Base-by-base conservation (phyloP, 2,113 vertebrate genomes). In the Paradoxurus hermaphroditus region DNA sequence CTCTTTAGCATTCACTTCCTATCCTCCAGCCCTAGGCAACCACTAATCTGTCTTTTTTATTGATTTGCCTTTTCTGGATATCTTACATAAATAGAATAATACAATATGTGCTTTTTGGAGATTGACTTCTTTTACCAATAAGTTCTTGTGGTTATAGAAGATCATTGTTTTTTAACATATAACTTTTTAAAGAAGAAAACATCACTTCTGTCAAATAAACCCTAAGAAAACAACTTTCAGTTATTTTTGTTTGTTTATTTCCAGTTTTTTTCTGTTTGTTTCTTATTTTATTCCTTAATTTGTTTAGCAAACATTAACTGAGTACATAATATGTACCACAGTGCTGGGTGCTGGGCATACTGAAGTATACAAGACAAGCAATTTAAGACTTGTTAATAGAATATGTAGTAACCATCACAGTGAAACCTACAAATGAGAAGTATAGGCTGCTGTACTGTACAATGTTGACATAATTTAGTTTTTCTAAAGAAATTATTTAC, bases 121-220 rank as follows among this genome's bases (percentile, higher is more conserved):
- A 81, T 2, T 79, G 11, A 12, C 31, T 78, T 93, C 41, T 85
- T 91, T 95, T 75, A 70, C 59, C 93, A 90, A 63, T 95, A 88
- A 85, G 27, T 29, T 96, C 83, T 78, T 86, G 16, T 73, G 25
- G 56, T 87, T 86, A 51, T 56, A 51, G 12, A 68, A 75, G 53
- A 29, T 70, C 82, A 65, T 89, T 11, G 39, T 44, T 89, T 67
- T 86, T 84, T 68, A 84, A 87, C 27, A 72, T 16, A 79, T 3
- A 51, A 46, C 31, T 88, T 85, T 94, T 92, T 56, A 72, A 92
- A 39, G 67, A 96, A 81, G 27, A 77, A 84, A 81, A 79, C 84
- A 73, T 5, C 2, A 39, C 44, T 73, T 92, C 39, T 87, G 77
- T 78, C 31, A 83, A 51, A 90, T 96, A 21, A 87, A 7, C 72